Evolutionary conservation across 2,888 invertebrate genomes (phyloP), one percentile per base, ranked within the genome.

Genomic region (Pegoplata infirma): DNA sequence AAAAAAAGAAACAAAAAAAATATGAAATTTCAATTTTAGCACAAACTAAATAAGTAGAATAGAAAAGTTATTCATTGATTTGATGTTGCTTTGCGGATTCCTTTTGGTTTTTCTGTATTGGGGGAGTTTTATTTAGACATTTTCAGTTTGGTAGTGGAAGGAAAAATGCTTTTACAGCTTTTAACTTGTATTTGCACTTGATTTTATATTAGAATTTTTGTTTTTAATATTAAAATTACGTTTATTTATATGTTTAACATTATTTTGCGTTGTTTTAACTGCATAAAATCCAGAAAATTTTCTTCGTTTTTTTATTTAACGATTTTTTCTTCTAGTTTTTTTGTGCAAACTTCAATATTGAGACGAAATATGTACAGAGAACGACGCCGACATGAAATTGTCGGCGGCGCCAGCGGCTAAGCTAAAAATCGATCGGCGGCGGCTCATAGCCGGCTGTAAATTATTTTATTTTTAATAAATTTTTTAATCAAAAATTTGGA

Each of bases 281-380:
- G 19, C 59, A 47, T 63, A 63, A 66, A 61, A 61, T 75, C 8
- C 36, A 44, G 8, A 67, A 63, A 40, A 61, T 59, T 68, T 75
- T 67, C 56, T 67, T 23, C 68, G 40, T 73, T 74, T 61, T n/a
- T n/a, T 25, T 73, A 58, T 59, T 80, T 76, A 71, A 74, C 49
- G 71, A 71, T 58, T 80, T 77, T 77, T 80, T 72, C 47, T 71
- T 25, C 63, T 63, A 55, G 49, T 56, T 53, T 68, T 68, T n/a
- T 68, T 73, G 58, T 56, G 40, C 19, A 76, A 73, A 66, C 66
- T 80, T 66, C 55, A 71, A 73, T 64, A 72, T 64, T 72, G 77
- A 67, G 66, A 58, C 68, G 64, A 72, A 55, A 68, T 46, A 32
- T 46, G 51, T 44, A n/a, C n/a, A n/a, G n/a, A n/a, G n/a, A n/a